Base-by-base conservation (phyloP, 1,140 invertebrate species). In the Pentalonia nigronervosa region DNA sequence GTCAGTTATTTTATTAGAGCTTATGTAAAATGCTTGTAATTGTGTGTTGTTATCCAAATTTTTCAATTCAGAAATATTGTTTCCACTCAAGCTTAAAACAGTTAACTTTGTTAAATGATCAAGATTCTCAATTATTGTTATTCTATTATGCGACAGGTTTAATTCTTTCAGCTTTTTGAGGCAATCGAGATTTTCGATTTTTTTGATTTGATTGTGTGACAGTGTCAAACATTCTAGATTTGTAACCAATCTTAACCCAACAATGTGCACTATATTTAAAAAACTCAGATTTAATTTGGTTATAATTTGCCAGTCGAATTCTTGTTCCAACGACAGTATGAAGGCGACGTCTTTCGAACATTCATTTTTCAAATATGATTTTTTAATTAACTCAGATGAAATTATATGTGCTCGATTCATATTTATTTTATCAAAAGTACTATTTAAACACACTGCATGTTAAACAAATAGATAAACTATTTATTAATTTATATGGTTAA, bases 91-190 rank as follows among this genome's bases (percentile, higher is more conserved):
- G 20, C 21, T 91, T 23, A 91, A 45, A 47, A 48, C 2, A 14
- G 1, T 81, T n/a, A 91, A n/a, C 23, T 21, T 20, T 34, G 67
- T 81, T n/a, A 91, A 48, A 21, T 47, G 1, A 11, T 91, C 67
- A 0, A 91, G 41, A 47, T 91, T 91, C 48, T 76, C 60, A n/a
- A 91, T 91, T 34, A 9, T 47, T 21, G 30, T 23, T 25, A 91
- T 91, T 81, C n/a, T n/a, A 48, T 91, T 91, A 91, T 60, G 36
- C 2, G 60, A 48, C 0, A 91, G n/a, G 41, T 91, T 67, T 6
- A 91, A n/a, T 48, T 91, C 23, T 81, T 81, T 67, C 6, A 91
- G 23, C 30, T 91, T 91, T 3, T 6, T 14, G 8, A 91, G 60
- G 2, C 7, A 36, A 34, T 48, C 60, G 0, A 91, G 41, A 41